phyloP scores from a whole-genome alignment of 2,113 vertebrate genomes.

The Condylura cristata region DNA sequence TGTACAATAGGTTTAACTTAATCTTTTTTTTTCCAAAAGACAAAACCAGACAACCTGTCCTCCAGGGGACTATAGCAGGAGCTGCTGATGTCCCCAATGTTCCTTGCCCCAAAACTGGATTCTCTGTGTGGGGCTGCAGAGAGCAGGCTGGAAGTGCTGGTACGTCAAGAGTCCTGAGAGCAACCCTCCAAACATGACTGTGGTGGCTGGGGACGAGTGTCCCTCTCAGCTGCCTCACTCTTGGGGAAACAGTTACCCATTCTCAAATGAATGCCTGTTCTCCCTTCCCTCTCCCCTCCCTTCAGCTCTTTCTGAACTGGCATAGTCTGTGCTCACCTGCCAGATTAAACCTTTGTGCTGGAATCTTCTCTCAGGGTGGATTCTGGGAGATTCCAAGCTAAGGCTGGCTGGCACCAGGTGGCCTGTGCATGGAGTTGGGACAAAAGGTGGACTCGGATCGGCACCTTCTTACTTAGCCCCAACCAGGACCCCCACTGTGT shows the following conservation, averaged over 20 bases:
- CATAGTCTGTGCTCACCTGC: fast-evolving
- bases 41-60: not conserved
- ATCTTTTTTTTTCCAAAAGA: not conserved
- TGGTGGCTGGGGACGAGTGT: not conserved
- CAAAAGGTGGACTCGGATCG: fast-evolving
- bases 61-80: not conserved
- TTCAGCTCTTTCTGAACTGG: too few species aligned
- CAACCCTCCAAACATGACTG: not conserved
- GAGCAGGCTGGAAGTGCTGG: not conserved
- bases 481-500: fast-evolving
- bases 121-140: not conserved
- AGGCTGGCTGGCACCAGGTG: not conserved
- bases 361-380: not conserved
- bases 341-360: not conserved
- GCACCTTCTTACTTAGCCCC: not conserved
- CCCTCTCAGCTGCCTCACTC: not conserved
- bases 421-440: not conserved
- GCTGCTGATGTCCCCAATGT: not conserved
- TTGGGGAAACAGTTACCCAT: not conserved
- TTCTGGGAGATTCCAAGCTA: not conserved
- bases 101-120: not conserved
- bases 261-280: not conserved
- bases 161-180: not conserved
- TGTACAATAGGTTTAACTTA: not conserved
- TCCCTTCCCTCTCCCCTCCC: not conserved